These are phyloP conservation scores for Brachyopa scutellaris DNA, from an alignment of 2,888 invertebrate species.

Conservation along the genomic window DNA sequence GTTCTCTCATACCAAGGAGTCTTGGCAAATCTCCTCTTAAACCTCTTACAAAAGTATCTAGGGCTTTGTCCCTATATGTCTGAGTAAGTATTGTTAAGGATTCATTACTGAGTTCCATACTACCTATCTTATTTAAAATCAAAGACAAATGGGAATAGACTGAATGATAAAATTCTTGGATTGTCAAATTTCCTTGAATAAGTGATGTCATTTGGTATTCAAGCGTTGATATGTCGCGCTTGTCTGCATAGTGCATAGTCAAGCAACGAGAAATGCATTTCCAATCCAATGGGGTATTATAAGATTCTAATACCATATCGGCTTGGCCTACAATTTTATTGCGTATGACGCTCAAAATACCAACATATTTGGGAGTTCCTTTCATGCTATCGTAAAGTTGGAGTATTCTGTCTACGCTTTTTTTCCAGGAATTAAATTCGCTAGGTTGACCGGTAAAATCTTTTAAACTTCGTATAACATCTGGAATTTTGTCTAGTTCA, in stretches of 20 bases:
- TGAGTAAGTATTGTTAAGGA: conserved; percentile 28
- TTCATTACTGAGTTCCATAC: conserved; percentile 55
- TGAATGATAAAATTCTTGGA: conserved; percentile 49
- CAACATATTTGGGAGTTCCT: conserved; percentile 55
- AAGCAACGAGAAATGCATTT: conserved; percentile 39
- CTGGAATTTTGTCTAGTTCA: conserved; percentile 38
- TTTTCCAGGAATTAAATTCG: conserved; percentile 35
- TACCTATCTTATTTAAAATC: conserved; percentile 56
- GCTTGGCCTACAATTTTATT: conserved; percentile 60
- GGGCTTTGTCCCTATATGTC: conserved; percentile 65
- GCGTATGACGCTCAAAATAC: conserved; percentile 48
- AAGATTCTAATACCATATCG: conserved; percentile 55
- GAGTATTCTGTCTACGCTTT: conserved; percentile 54
- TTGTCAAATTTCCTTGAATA: conserved; percentile 19
- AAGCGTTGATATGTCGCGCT: conserved; percentile 48
- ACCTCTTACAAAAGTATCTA: conserved; percentile 68
- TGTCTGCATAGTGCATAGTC: conserved; percentile 54
- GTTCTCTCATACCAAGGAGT: conserved; percentile 65
- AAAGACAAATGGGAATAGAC: conserved; percentile 59
- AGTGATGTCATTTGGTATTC: conserved; percentile 59
- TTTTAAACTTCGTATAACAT: conserved; percentile 28
- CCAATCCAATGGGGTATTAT: conserved; percentile 52
- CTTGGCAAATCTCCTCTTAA: conserved; percentile 66
- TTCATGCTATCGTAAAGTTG: conserved; percentile 32
- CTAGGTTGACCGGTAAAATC: conserved; percentile 33